Evolutionary conservation across 1,140 invertebrate species (phyloP).

Genomic region (Diprion similis): DNA sequence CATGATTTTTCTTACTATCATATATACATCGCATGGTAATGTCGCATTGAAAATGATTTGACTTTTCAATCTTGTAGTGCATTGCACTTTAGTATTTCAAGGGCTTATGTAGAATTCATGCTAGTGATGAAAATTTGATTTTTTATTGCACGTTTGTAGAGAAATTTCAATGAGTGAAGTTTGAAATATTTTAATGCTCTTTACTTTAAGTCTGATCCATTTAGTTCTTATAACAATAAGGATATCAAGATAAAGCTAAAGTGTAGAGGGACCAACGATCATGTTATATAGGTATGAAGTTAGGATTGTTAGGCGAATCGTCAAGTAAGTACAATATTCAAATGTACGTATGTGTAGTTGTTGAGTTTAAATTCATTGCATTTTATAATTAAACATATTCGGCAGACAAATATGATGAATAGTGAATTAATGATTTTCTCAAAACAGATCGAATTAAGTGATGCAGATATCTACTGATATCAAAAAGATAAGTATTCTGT

Average conservation of each 20-base stretch:
- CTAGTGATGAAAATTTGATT: background rate
- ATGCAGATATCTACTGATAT: too few relatives aligned
- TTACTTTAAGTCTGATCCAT: constrained; percentile 39
- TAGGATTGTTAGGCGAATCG: constrained; percentile 60
- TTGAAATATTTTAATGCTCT: constrained; percentile 17
- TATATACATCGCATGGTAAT: constrained; percentile 9
- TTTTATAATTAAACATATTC: too few relatives aligned
- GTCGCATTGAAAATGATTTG: constrained; percentile 11
- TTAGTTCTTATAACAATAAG: constrained; percentile 48
- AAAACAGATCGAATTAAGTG: too few relatives aligned
- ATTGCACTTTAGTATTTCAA: constrained; percentile 15
- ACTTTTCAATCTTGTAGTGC: constrained; percentile 16
- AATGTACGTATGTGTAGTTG: background rate
- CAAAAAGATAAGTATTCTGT: too few relatives aligned
- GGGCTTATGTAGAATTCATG: background rate
- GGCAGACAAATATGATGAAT: too few relatives aligned
- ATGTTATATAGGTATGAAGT: constrained; percentile 41
- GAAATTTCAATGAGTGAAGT: constrained; percentile 20
- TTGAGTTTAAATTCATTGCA: background rate
- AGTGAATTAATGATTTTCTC: too few relatives aligned
- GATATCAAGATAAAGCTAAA: constrained; percentile 63
- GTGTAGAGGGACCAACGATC: constrained; percentile 61
- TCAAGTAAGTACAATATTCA: constrained; percentile 35
- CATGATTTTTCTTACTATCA: constrained; percentile 27
- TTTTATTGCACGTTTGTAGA: constrained; percentile 20